A percentile compares a stretch with the other conserved stretches of the same genome.
These are phyloP conservation scores for Cydia splendana DNA, from an alignment of 1,140 invertebrate species.

Conservation along the genomic window DNA sequence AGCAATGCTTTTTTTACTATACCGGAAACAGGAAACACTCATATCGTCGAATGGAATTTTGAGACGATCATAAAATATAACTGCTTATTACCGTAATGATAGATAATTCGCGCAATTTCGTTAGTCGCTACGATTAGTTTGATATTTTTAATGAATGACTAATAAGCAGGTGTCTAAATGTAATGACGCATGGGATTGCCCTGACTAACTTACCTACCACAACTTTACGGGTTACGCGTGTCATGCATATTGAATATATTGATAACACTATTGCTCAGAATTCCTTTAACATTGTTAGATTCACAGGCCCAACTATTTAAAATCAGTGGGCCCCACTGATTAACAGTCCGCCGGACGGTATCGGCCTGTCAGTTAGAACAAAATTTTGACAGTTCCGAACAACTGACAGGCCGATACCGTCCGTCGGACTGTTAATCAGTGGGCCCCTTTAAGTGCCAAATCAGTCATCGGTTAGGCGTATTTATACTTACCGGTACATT, in stretches of 20 bases:
- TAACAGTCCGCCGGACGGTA: no score
- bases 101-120: slow-evolving; percentile 2
- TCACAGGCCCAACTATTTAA: no score
- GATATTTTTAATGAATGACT: slow-evolving; percentile 6
- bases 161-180: slow-evolving; percentile 1
- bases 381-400: no score
- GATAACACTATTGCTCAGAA: neutral
- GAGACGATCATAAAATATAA: neutral
- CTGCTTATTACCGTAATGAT: slow-evolving; percentile 2
- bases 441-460: no score
- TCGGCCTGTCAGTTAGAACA: no score
- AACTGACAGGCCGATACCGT: no score
- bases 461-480: no score
- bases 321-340: no score
- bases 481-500: neutral
- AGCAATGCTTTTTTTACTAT: neutral
- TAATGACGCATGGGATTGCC: slow-evolving; percentile 4
- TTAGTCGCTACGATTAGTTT: neutral
- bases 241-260: neutral
- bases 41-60: neutral
- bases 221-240: neutral
- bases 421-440: no score
- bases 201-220: slow-evolving; percentile 1
- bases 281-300: neutral
- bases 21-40: neutral